phyloP scores from a whole-genome alignment of 30 jellyfish, hydroid and myxozoan genomes.

The Aurelia sp. region DNA sequence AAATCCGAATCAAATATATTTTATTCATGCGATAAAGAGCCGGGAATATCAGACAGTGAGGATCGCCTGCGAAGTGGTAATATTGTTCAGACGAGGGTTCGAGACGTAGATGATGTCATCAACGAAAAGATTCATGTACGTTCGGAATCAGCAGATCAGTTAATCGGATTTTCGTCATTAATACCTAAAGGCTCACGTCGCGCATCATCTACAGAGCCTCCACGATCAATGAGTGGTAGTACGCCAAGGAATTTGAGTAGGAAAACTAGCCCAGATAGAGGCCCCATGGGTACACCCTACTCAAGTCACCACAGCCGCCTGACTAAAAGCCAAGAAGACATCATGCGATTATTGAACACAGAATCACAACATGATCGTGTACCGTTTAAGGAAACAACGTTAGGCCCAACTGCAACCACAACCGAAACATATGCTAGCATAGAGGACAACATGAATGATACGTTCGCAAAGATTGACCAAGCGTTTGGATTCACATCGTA shows the following conservation, averaged over 20 bases:
- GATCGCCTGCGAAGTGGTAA: slow-evolving; percentile 43
- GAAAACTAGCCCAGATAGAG: neutral
- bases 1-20: slow-evolving; percentile 39
- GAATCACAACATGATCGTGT: slow-evolving; percentile 1
- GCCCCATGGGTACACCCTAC: slow-evolving; percentile 3
- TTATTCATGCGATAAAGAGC: slow-evolving; percentile 26
- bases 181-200: slow-evolving; percentile 1
- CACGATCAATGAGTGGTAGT: neutral
- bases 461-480: slow-evolving; percentile 91
- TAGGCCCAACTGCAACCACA: slow-evolving; percentile 44
- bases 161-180: slow-evolving; percentile 29
- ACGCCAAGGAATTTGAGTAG: slow-evolving; percentile 15
- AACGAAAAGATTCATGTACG: slow-evolving; percentile 75
- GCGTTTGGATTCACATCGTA: slow-evolving; percentile 87
- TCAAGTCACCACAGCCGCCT: slow-evolving; percentile 22
- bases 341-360: neutral
- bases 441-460: slow-evolving; percentile 79
- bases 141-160: slow-evolving; percentile 58
- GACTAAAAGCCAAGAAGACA: slow-evolving; percentile 10
- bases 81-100: slow-evolving; percentile 87
- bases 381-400: slow-evolving; percentile 53
- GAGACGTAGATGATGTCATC: slow-evolving; percentile 86
- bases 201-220: neutral
- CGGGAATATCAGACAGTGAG: slow-evolving; percentile 25
- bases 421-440: slow-evolving; percentile 15